phyloP scores from a whole-genome alignment of 2,113 vertebrate genomes.

The Dunckerocampus dactyliophorus region DNA sequence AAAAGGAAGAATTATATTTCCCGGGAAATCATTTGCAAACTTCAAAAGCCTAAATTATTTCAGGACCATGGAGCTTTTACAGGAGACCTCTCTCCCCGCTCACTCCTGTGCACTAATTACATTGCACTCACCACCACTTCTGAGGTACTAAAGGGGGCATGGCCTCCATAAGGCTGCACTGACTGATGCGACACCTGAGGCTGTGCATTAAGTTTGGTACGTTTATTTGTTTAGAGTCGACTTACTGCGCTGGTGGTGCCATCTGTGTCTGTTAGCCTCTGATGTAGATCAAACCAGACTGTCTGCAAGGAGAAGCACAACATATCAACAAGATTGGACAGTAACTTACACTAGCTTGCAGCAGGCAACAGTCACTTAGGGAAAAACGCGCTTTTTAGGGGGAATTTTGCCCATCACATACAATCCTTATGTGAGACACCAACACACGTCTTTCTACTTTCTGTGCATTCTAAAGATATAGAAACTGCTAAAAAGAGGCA shows the following conservation, averaged over 20 bases:
- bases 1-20: conserved; percentile 25
- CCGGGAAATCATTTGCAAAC: conserved; percentile 27
- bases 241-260: conserved; percentile 84
- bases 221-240: conserved; percentile 34
- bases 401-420: no score
- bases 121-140: background rate
- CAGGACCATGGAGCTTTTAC: background rate
- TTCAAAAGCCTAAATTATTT: conserved; percentile 6
- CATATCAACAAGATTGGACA: conserved; percentile 45
- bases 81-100: background rate
- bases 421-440: no score
- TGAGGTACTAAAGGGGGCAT: background rate
- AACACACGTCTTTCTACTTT: no score
- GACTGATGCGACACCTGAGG: conserved; percentile 17
- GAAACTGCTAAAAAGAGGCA: no score
- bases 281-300: conserved; percentile 94
- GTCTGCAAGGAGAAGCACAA: conserved; percentile 78
- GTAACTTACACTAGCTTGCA: conserved; percentile 26
- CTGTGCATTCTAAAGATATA: no score
- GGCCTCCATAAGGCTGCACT: conserved; percentile 12
- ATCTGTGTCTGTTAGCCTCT: conserved; percentile 89
- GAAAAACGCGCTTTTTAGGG: conserved; percentile 6
- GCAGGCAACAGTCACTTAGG: conserved; percentile 27
- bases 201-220: conserved; percentile 11
- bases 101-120: conserved; percentile 5